Percentiles rank a stretch among this genome's conserved stretches.
phyloP scores from a whole-genome alignment of 2,797 vertebrate species.

The Epinephelus malabaricus region DNA sequence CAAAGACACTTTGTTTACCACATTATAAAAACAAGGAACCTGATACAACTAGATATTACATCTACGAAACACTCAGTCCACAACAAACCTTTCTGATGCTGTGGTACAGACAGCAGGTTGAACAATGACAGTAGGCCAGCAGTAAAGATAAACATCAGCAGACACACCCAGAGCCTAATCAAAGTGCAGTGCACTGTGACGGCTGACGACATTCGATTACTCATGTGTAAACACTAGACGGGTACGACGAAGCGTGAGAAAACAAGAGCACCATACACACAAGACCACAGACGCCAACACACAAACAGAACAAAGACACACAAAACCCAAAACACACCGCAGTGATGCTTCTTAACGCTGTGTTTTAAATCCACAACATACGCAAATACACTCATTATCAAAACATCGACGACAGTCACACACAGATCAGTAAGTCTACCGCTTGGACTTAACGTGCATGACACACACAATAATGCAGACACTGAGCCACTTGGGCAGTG shows the following conservation, averaged over 20 bases:
- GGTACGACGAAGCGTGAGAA: constrained; percentile 66
- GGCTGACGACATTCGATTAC: constrained; percentile 73
- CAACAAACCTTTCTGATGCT: background rate
- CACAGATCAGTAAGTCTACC: constrained; percentile 17
- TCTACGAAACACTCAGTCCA: background rate
- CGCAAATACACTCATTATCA: constrained; percentile 38
- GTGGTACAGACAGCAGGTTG: constrained; percentile 20
- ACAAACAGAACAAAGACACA: constrained; percentile 14
- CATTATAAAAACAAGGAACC: constrained; percentile 8
- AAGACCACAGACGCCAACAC: constrained; percentile 39
- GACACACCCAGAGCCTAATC: constrained; percentile 69
- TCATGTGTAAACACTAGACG: constrained; percentile 65
- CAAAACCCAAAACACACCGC: constrained; percentile 62
- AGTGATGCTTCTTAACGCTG: constrained; percentile 12
- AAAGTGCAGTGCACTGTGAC: constrained; percentile 68
- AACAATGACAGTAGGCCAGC: constrained; percentile 27
- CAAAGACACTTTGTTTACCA: constrained; percentile 16
- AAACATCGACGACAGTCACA: constrained; percentile 34
- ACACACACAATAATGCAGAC: constrained; percentile 31
- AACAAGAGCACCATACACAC: constrained; percentile 43
- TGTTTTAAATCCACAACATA: constrained; percentile 28
- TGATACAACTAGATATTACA: background rate
- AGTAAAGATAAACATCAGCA: constrained; percentile 68
- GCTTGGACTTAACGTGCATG: constrained; percentile 22
- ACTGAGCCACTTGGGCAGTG: constrained; percentile 46